These are phyloP conservation scores for Chionoecetes opilio DNA, from an alignment of 1,140 invertebrate species.

Conservation along the genomic window DNA sequence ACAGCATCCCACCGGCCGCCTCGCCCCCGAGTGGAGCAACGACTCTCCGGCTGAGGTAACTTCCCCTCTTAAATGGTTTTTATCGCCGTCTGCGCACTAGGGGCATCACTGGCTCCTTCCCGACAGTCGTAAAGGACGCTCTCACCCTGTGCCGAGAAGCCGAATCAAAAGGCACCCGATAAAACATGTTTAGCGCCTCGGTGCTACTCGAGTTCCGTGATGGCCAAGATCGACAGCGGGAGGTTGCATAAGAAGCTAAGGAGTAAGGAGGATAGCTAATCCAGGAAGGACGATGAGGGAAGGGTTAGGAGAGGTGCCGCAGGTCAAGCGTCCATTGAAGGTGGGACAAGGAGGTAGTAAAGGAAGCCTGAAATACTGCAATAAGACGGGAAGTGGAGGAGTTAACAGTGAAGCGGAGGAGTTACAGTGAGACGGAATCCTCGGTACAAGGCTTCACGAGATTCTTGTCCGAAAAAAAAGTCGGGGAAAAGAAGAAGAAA, in stretches of 20 bases:
- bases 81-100: conserved; percentile 11
- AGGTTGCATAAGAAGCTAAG: too few species aligned
- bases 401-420: neutral
- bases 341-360: neutral
- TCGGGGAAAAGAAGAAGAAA: neutral
- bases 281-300: neutral
- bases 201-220: conserved; percentile 24
- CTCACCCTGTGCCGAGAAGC: too few species aligned
- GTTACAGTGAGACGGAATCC: neutral
- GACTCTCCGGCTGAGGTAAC: conserved; percentile 15
- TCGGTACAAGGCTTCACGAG: neutral
- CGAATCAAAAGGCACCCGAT: conserved; percentile 32
- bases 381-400: conserved; percentile 16
- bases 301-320: neutral
- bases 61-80: conserved; percentile 9
- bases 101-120: conserved; percentile 7
- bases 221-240: too few species aligned
- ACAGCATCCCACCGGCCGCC: neutral
- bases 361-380: neutral
- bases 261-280: too few species aligned
- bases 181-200: conserved; percentile 18
- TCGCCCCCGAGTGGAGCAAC: neutral
- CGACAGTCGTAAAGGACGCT: neutral
- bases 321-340: neutral
- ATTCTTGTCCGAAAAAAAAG: neutral